Conservation (phyloP, 2,113 vertebrate species). For the Chaetops frenatus region DNA sequence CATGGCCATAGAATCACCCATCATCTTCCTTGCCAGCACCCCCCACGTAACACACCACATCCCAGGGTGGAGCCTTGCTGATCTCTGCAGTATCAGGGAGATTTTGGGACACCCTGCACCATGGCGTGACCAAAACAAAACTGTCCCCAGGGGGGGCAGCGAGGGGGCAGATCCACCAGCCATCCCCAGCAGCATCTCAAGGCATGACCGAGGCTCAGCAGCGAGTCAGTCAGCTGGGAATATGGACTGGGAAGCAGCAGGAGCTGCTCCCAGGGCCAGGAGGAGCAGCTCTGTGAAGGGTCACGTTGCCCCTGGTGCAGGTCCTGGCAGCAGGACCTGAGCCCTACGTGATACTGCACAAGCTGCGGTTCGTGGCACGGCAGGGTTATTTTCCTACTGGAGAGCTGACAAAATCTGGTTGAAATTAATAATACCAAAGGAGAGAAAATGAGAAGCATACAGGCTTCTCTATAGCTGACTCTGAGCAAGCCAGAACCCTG, state of each 20-base stretch:
- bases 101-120: rapidly evolving
- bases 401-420: constrained; percentile 26
- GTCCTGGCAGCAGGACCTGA: neutral
- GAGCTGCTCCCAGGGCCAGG: neutral
- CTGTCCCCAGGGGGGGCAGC: neutral
- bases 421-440: neutral
- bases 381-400: neutral
- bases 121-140: neutral
- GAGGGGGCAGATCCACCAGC: neutral
- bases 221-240: rapidly evolving
- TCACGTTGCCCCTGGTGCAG: neutral
- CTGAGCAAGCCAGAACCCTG: neutral
- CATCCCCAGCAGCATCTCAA: neutral
- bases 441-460: constrained; percentile 18
- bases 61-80: rapidly evolving
- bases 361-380: neutral
- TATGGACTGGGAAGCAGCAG: neutral
- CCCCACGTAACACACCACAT: rapidly evolving
- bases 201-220: rapidly evolving
- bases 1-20: neutral
- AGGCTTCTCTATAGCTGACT: neutral
- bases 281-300: neutral
- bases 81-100: neutral
- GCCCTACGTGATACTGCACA: neutral
- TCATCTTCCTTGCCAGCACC: rapidly evolving